Evolutionary conservation across 92 coral and sea anemone genomes (phyloP).

Genomic region (Epizoanthus rinbou): DNA sequence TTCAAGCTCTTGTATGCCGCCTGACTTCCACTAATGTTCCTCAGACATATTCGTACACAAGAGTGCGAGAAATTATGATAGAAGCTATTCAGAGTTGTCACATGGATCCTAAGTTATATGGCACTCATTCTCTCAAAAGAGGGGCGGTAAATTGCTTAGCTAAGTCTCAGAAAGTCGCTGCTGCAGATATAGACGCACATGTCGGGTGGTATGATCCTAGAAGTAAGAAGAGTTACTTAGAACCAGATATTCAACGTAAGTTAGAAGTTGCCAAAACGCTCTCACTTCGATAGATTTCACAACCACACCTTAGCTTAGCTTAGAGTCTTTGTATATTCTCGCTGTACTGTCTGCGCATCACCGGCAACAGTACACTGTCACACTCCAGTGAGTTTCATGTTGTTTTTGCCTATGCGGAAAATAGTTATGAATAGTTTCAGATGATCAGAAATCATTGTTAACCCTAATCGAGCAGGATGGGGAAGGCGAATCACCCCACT

Average conservation of each 20-base stretch:
- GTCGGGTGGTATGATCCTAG: not conserved
- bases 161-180: not conserved
- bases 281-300: not conserved
- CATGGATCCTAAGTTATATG: slow-evolving; percentile 32
- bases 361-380: not conserved
- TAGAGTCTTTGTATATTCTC: not conserved
- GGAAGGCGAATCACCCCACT: no score
- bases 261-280: not conserved
- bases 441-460: no score
- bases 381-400: not conserved
- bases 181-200: slow-evolving; percentile 15
- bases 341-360: slow-evolving; percentile 4
- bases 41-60: slow-evolving; percentile 40
- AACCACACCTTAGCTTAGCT: not conserved
- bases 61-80: slow-evolving; percentile 50
- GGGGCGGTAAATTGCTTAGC: slow-evolving; percentile 44
- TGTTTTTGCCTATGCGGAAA: not conserved
- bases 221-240: not conserved
- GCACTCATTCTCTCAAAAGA: slow-evolving; percentile 58
- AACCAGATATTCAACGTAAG: not conserved
- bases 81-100: slow-evolving; percentile 22
- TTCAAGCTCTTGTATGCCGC: slow-evolving; percentile 48
- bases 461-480: no score
- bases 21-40: not conserved
- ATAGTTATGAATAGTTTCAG: no score